These are phyloP conservation scores for Elymnias hypermnestra DNA, from an alignment of 1,140 invertebrate species.

Conservation along the genomic window DNA sequence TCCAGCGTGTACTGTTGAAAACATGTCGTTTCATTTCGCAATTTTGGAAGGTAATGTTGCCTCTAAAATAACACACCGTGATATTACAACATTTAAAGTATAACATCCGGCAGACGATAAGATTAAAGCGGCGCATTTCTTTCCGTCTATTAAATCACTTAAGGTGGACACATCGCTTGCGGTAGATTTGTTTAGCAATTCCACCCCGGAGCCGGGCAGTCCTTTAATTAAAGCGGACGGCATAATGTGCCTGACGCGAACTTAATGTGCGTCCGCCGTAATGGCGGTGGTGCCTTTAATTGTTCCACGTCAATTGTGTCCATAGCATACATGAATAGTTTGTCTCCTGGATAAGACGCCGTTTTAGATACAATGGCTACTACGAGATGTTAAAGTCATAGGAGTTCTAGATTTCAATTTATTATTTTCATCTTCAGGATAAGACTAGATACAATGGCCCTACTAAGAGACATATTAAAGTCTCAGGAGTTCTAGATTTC, in stretches of 20 bases:
- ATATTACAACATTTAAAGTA: constrained; percentile 24
- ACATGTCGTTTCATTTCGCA: too few relatives aligned
- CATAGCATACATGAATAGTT: constrained; percentile 25
- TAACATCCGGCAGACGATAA: constrained; percentile 40
- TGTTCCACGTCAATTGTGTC: constrained; percentile 61
- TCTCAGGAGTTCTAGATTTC: too few relatives aligned
- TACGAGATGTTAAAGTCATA: too few relatives aligned
- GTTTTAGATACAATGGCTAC: too few relatives aligned
- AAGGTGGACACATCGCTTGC: constrained; percentile 72
- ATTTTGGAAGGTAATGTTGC: constrained; percentile 1
- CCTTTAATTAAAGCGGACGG: constrained; percentile 73
- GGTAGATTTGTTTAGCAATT: constrained; percentile 75
- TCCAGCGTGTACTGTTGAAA: too few relatives aligned
- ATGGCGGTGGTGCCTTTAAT: constrained; percentile 59
- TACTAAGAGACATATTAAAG: too few relatives aligned
- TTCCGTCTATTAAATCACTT: constrained; percentile 75
- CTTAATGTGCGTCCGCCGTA: constrained; percentile 70
- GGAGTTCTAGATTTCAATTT: too few relatives aligned
- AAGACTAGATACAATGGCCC: too few relatives aligned
- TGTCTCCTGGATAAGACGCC: background rate
- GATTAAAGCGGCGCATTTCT: constrained; percentile 68
- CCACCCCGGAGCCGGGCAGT: constrained; percentile 62
- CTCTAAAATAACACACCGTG: background rate
- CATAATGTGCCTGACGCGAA: constrained; percentile 63
- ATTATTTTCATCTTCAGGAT: too few relatives aligned